Conservation (phyloP, 2,797 vertebrate genomes). For the Emys orbicularis region DNA sequence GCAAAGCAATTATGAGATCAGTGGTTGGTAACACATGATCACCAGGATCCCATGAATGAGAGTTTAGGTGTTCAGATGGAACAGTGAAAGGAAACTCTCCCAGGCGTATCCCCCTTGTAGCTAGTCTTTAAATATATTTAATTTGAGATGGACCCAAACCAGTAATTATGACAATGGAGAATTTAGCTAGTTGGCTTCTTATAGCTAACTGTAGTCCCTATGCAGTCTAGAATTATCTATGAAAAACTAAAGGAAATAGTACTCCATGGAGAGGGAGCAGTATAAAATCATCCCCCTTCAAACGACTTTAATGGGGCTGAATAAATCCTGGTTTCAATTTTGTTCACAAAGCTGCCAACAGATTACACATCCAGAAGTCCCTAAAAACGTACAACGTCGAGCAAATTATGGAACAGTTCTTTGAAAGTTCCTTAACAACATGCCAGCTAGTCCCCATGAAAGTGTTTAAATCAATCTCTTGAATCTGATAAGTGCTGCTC, state of each 20-base stretch:
- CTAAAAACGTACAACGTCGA: not conserved
- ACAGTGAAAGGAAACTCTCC: not conserved
- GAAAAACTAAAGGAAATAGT: not conserved
- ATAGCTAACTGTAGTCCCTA: not conserved
- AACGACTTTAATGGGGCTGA: accelerated
- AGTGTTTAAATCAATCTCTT: not conserved
- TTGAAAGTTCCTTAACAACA: not conserved
- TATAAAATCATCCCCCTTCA: not conserved
- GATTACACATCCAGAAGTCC: accelerated
- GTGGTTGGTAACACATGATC: accelerated
- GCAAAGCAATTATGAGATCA: not conserved
- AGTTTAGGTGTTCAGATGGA: not conserved
- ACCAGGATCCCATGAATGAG: accelerated
- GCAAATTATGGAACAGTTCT: not conserved
- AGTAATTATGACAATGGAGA: not conserved
- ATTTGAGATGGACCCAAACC: not conserved
- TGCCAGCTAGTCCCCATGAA: not conserved
- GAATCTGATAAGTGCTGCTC: accelerated
- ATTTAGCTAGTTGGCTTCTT: not conserved
- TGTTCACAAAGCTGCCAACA: accelerated
- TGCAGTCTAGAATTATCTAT: not conserved
- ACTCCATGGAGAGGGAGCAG: not conserved
- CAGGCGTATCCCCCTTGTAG: not conserved
- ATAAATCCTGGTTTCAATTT: accelerated
- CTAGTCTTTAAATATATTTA: not conserved